Evolutionary conservation across 1,140 invertebrate genomes (phyloP), one percentile per base, ranked within the genome.

Genomic region (Lamellibrachia luymesi): DNA sequence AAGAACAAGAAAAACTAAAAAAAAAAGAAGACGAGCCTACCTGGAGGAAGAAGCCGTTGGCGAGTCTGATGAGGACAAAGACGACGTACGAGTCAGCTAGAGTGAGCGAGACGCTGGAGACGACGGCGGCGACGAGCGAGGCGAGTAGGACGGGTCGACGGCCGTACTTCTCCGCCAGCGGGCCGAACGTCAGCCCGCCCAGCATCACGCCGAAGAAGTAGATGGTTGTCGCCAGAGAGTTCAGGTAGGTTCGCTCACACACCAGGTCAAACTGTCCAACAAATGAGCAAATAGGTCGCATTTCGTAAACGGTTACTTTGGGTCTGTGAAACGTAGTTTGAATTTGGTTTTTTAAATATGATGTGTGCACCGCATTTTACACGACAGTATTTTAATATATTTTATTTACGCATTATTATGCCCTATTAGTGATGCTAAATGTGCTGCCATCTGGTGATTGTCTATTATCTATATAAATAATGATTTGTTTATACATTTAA

Each of bases 161-260:
- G 2, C 93, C 93, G 50, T 80, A 96, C 90, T 96, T 96, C 94
- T 97, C 97, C 2, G 96, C 95, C 50, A 97, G 93, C 51, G 96
- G 94, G 49, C 98, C 98, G 95, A 98, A 98, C 93, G 98, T 97
- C 95, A 98, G 98, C 95, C 98, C 98, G 22, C 98, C 98, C 51
- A 98, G 96, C 93, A 98, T 97, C 1, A 98, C 98, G 17, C 98
- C 98, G 50, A 97, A 96, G 4, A 98, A 98, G 49, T 98, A 97
- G 2, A 98, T 96, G 0, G 98, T 97, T 51, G 98, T 96, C 0
- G 97, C 98, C 27, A 98, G 95, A 2, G 97, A 98, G 4, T 97
- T 97, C 90, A 97, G 97, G 95, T 97, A 98, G 94, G 97, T 97
- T 93, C 97, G 97, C 89, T 97, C 96, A 96, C 98, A 98, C 0